phyloP scores from a whole-genome alignment of 2,888 invertebrate genomes.

The Aphidius colemani region DNA sequence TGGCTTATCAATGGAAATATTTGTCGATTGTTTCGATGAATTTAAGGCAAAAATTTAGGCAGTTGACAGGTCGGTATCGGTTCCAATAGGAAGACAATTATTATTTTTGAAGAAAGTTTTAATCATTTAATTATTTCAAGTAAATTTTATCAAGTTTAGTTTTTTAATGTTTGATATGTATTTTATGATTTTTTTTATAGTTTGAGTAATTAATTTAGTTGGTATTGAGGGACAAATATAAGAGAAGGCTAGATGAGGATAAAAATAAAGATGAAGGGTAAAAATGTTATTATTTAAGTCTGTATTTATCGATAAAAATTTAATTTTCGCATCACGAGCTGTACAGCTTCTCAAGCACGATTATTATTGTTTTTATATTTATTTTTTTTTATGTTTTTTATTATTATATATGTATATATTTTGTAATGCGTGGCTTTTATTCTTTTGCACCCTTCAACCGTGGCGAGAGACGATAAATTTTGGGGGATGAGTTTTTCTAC shows the following conservation, averaged over 20 bases:
- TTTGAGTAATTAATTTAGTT: not conserved
- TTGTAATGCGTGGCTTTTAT: conserved; percentile 13
- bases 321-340: conserved; percentile 35
- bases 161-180: not conserved
- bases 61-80: too few species aligned
- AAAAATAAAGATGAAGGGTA: conserved; percentile 7
- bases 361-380: not conserved
- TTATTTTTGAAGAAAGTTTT: too few species aligned
- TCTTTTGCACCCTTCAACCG: conserved; percentile 16
- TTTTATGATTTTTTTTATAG: not conserved
- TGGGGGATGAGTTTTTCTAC: conserved; percentile 21
- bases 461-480: conserved; percentile 7
- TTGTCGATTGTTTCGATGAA: too few species aligned
- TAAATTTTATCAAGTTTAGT: too few species aligned
- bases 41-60: too few species aligned
- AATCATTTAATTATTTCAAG: too few species aligned
- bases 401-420: not conserved
- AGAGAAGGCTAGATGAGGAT: not conserved
- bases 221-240: conserved; percentile 21
- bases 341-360: conserved; percentile 1
- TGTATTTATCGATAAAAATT: conserved; percentile 34
- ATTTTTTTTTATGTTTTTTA: not conserved
- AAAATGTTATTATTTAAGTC: conserved; percentile 28
- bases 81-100: too few species aligned
- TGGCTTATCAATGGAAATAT: too few species aligned